Evolutionary conservation across 1,140 invertebrate species (phyloP).

Genomic region (Acromyrmex charruanus): DNA sequence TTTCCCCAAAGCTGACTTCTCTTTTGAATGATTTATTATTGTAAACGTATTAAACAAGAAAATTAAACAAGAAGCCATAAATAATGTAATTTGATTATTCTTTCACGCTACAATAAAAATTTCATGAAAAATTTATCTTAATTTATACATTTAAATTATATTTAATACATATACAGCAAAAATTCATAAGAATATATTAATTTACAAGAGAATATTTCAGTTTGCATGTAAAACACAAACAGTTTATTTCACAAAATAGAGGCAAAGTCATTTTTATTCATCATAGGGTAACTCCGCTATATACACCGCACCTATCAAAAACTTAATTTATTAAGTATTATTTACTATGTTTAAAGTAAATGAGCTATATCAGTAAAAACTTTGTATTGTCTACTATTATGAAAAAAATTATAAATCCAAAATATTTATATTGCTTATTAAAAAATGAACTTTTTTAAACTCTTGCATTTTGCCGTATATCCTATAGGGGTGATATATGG

Average conservation of each 20-base stretch:
- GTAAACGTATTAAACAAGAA: conserved; percentile 22
- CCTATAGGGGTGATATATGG: too few species aligned
- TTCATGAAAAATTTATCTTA: background rate
- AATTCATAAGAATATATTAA: background rate
- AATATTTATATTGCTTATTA: too few species aligned
- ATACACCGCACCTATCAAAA: too few species aligned
- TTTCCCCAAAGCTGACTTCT: conserved; percentile 21
- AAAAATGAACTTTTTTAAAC: too few species aligned
- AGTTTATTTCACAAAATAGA: background rate
- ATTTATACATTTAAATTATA: conserved; percentile 6
- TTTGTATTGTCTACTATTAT: too few species aligned
- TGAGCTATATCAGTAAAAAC: too few species aligned
- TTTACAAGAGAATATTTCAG: background rate
- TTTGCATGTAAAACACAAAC: background rate
- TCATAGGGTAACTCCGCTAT: background rate
- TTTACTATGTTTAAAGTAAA: too few species aligned
- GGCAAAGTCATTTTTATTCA: background rate
- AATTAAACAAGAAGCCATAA: background rate
- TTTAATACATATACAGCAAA: background rate
- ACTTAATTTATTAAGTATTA: too few species aligned
- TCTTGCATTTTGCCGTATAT: too few species aligned
- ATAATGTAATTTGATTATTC: background rate
- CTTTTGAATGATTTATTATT: conserved; percentile 30
- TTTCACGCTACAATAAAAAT: background rate
- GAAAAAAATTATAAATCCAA: too few species aligned